Percentiles rank a stretch among this genome's conserved stretches.
Evolutionary conservation across 2,888 invertebrate genomes (phyloP).

Genomic region (Hypercompe scribonia): DNA sequence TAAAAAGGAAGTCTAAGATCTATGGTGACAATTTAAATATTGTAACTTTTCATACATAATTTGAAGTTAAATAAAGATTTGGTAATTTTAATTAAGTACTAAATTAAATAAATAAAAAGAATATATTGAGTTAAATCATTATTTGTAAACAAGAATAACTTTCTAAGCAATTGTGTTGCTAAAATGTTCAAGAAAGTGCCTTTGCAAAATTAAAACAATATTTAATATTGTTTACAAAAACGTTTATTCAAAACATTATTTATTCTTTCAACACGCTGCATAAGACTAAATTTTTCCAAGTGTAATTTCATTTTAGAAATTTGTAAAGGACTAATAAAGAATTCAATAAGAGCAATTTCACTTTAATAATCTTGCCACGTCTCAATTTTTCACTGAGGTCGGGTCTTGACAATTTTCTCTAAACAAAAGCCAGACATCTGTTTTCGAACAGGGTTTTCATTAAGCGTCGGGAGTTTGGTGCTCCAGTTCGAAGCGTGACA

Average conservation of each 20-base stretch:
- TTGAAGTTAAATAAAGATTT: not conserved
- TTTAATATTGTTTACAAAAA: not conserved
- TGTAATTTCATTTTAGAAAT: constrained; percentile 8
- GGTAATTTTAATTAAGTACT: not conserved
- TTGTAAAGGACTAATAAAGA: constrained; percentile 25
- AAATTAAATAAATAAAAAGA: not conserved
- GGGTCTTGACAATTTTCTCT: constrained; percentile 57
- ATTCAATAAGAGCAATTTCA: constrained; percentile 23
- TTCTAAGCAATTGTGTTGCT: too few relatives aligned
- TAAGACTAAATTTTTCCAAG: not conserved
- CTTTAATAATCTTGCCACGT: constrained; percentile 36
- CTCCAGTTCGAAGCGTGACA: constrained; percentile 58
- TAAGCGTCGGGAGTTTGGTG: constrained; percentile 55
- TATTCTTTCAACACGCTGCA: not conserved
- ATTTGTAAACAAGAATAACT: too few relatives aligned
- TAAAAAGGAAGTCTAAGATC: not conserved
- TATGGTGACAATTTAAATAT: not conserved
- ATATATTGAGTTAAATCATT: not conserved
- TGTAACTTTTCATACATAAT: not conserved
- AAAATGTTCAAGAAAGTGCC: not conserved
- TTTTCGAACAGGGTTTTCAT: constrained; percentile 65
- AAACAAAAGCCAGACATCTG: constrained; percentile 62
- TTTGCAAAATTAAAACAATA: not conserved
- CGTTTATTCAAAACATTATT: not conserved
- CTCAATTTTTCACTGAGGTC: constrained; percentile 50